Evolutionary conservation across 2,113 vertebrate species (phyloP).

Genomic region (Anthoscopus minutus): DNA sequence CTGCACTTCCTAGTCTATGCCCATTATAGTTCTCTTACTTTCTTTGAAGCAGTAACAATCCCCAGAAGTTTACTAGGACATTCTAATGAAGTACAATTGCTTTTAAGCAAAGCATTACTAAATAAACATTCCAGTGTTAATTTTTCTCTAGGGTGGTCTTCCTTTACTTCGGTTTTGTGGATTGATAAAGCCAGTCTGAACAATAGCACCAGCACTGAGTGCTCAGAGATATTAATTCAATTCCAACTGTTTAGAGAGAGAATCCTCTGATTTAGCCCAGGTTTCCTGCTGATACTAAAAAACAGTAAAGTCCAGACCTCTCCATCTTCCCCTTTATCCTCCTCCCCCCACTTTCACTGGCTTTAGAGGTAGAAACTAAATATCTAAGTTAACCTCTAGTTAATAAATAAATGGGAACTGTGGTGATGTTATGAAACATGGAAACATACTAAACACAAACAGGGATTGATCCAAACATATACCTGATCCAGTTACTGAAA

Average conservation of each 20-base stretch:
- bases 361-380: neutral
- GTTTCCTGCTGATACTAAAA: neutral
- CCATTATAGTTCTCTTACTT: neutral
- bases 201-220: neutral
- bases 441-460: neutral
- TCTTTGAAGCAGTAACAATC: conserved; percentile 58
- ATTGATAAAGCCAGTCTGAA: conserved; percentile 2
- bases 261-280: neutral
- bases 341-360: neutral
- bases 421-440: neutral
- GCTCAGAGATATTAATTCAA: neutral
- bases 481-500: neutral
- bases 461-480: fast-evolving
- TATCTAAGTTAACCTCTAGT: conserved; percentile 5
- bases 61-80: conserved; percentile 51
- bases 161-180: neutral
- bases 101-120: conserved; percentile 14
- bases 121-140: conserved; percentile 43
- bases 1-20: neutral
- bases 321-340: fast-evolving
- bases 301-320: neutral
- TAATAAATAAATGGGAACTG: neutral
- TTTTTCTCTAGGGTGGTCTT: conserved; percentile 44
- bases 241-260: neutral
- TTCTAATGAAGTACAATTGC: conserved; percentile 24